Percentiles rank a stretch among this genome's conserved stretches.
Evolutionary conservation across 1,140 invertebrate genomes (phyloP).

Genomic region (Drosophila cardini): DNA sequence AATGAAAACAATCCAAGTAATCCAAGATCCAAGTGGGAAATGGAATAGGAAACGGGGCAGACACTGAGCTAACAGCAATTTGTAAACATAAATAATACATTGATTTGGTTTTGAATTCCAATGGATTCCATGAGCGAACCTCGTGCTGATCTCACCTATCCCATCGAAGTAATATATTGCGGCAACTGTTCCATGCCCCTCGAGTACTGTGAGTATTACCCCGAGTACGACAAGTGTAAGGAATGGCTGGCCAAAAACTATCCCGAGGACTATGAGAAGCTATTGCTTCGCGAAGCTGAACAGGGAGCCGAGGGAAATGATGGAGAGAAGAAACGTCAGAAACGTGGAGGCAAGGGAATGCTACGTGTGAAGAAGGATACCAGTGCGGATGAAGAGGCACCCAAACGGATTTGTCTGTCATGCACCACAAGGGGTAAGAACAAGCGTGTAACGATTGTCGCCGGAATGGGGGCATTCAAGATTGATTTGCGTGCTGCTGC

Average conservation of each 20-base stretch:
- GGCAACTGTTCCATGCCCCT: constrained; percentile 96
- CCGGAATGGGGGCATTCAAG: constrained; percentile 94
- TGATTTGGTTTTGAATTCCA: constrained; percentile 19
- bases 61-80: background rate
- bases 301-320: constrained; percentile 18
- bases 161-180: constrained; percentile 94
- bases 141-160: constrained; percentile 87
- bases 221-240: constrained; percentile 98
- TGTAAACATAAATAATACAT: constrained; percentile 8
- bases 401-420: constrained; percentile 93
- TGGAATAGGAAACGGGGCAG: constrained; percentile 12
- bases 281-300: constrained; percentile 86
- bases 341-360: constrained; percentile 34
- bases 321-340: constrained; percentile 37
- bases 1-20: background rate
- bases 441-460: constrained; percentile 97
- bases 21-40: background rate
- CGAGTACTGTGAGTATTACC: constrained; percentile 99
- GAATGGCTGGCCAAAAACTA: constrained; percentile 97
- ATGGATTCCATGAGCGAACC: constrained; percentile 14
- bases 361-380: constrained; percentile 16
- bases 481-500: constrained; percentile 98
- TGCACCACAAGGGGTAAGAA: constrained; percentile 97
- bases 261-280: constrained; percentile 95
- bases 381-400: constrained; percentile 89